Percentiles rank a stretch among this genome's conserved stretches.
Conservation (phyloP, 2,797 vertebrate genomes). For the Macropodus opercularis region DNA sequence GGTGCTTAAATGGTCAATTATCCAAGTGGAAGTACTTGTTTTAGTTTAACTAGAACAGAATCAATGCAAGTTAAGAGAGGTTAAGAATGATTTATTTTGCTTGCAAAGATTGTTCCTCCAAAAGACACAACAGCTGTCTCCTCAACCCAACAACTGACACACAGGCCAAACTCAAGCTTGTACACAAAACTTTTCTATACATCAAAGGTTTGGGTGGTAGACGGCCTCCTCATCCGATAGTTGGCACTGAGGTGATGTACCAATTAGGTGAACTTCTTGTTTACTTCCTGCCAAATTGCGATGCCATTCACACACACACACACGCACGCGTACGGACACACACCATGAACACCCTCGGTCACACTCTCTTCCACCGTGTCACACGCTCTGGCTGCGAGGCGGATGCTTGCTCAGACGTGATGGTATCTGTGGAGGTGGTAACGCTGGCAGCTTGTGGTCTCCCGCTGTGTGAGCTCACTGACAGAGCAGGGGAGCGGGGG, state of each 20-base stretch:
- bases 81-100: constrained; percentile 42
- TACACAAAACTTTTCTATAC: constrained; percentile 19
- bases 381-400: constrained; percentile 52
- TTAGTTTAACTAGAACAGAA: constrained; percentile 36
- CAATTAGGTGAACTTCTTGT: constrained; percentile 55
- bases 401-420: constrained; percentile 61
- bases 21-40: constrained; percentile 20
- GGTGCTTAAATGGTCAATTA: constrained; percentile 34
- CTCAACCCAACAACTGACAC: constrained; percentile 24
- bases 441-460: constrained; percentile 37
- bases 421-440: constrained; percentile 57
- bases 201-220: constrained; percentile 37
- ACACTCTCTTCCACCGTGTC: constrained; percentile 47
- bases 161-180: constrained; percentile 15
- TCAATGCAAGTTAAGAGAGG: constrained; percentile 45
- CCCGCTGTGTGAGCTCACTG: constrained; percentile 40
- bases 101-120: constrained; percentile 29
- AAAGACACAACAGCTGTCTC: constrained; percentile 10
- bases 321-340: constrained; percentile 10
- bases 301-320: constrained; percentile 29
- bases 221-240: constrained; percentile 35
- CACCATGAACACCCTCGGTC: constrained; percentile 45
- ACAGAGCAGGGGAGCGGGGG: constrained; percentile 8
- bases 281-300: constrained; percentile 46
- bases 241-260: constrained; percentile 40